Conservation (phyloP, 2,888 invertebrate species). For the Agonopterix heracliana region DNA sequence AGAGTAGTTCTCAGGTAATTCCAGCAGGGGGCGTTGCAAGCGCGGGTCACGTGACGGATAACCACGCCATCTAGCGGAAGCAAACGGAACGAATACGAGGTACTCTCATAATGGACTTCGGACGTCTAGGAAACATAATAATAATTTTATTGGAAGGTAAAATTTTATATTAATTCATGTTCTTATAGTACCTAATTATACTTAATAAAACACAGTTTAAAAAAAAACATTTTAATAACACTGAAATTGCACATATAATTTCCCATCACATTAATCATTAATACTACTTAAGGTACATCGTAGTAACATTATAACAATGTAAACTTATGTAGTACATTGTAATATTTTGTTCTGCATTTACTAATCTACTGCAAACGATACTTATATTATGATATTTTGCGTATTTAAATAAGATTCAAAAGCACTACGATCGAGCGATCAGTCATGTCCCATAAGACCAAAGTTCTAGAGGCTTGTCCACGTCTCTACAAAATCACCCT, state of each 20-base stretch:
- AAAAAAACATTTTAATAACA: constrained; percentile 53
- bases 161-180: too few relatives aligned
- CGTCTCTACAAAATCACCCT: constrained; percentile 2
- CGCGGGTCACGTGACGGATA: too few relatives aligned
- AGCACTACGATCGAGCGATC: constrained; percentile 28
- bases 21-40: too few relatives aligned
- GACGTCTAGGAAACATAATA: too few relatives aligned
- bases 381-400: neutral
- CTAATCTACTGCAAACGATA: constrained; percentile 1
- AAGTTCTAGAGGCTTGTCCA: constrained; percentile 7
- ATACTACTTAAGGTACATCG: constrained; percentile 42
- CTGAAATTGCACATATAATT: constrained; percentile 57
- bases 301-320: constrained; percentile 44
- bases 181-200: too few relatives aligned
- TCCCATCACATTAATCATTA: constrained; percentile 53
- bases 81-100: too few relatives aligned
- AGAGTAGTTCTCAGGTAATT: too few relatives aligned
- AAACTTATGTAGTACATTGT: constrained; percentile 29
- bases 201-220: too few relatives aligned
- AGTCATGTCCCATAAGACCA: constrained; percentile 31
- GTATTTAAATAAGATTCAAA: constrained; percentile 23
- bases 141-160: too few relatives aligned
- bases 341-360: constrained; percentile 1
- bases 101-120: too few relatives aligned
- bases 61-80: too few relatives aligned